A percentile compares a stretch with the other conserved stretches of the same genome.
These are phyloP conservation scores for Drosophila rufa DNA, from an alignment of 1,140 invertebrate genomes.

Conservation along the genomic window DNA sequence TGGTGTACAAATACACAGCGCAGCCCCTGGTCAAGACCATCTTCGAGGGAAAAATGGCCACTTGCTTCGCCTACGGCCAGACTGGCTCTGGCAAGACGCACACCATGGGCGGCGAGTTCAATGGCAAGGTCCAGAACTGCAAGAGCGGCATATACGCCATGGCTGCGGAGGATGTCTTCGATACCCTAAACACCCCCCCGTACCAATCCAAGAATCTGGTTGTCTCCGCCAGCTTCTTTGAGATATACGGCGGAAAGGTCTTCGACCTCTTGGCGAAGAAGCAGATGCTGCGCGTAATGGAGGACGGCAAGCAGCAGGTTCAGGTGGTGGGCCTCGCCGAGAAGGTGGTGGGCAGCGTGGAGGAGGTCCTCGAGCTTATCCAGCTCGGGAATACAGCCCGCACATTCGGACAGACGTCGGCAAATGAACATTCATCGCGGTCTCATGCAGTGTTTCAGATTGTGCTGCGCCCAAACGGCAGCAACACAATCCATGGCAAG, in stretches of 20 bases:
- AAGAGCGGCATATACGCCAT: conserved; percentile 95
- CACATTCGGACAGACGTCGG: conserved; percentile 96
- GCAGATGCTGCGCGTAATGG: conserved; percentile 96
- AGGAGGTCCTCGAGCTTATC: conserved; percentile 95
- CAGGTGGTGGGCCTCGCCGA: conserved; percentile 97
- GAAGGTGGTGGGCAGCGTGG: conserved; percentile 92
- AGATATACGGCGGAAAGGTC: conserved; percentile 97
- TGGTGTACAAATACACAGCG: conserved; percentile 98
- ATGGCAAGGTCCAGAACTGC: conserved; percentile 93
- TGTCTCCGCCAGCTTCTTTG: conserved; percentile 96
- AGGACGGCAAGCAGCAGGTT: conserved; percentile 96
- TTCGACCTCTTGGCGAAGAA: conserved; percentile 98
- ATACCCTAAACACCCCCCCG: conserved; percentile 90
- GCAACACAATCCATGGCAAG: conserved; percentile 95
- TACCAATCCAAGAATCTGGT: conserved; percentile 92
- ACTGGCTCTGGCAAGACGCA: conserved; percentile 97
- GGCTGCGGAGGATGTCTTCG: conserved; percentile 96
- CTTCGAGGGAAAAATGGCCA: conserved; percentile 98
- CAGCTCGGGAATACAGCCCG: conserved; percentile 92
- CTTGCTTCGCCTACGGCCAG: conserved; percentile 99
- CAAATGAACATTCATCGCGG: conserved; percentile 95
- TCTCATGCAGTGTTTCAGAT: conserved; percentile 98
- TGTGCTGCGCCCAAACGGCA: conserved; percentile 89
- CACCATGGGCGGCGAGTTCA: conserved; percentile 95
- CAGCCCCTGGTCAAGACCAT: conserved; percentile 97